Conservation (phyloP, 2,113 vertebrate genomes). For the Dicaeum eximium region DNA sequence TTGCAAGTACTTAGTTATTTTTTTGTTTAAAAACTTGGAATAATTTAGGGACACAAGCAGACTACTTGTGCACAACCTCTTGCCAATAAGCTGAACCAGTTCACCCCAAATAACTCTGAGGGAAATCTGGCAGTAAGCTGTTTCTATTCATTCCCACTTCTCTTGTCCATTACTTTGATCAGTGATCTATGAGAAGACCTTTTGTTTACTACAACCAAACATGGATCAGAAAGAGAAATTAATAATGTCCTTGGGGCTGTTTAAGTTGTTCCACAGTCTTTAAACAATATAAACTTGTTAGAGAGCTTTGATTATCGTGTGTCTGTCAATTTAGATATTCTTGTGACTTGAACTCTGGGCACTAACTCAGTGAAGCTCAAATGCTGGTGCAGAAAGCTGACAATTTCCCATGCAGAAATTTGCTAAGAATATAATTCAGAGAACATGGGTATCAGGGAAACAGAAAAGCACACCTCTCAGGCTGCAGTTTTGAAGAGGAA, state of each 20-base stretch:
- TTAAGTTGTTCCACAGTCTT: neutral
- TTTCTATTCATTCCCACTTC: neutral
- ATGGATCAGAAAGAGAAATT: neutral
- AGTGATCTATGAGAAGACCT: neutral
- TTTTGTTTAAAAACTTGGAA: neutral
- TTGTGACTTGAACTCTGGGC: neutral
- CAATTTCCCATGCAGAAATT: neutral
- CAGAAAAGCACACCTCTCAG: neutral
- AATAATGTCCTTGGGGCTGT: neutral
- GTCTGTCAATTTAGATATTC: neutral
- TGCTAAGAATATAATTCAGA: neutral
- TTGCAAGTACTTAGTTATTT: neutral
- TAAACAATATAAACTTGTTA: neutral
- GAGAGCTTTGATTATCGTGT: neutral
- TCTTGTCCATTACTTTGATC: neutral
- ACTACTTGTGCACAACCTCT: neutral
- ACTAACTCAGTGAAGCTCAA: neutral
- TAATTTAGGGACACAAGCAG: neutral
- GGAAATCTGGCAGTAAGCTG: neutral
- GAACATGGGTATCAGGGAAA: neutral
- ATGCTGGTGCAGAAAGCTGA: neutral
- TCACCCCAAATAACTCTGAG: neutral
- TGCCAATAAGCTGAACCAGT: neutral
- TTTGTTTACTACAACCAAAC: neutral
- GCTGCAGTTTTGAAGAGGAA: neutral